Percentiles rank a stretch among this genome's conserved stretches.
Evolutionary conservation across 2,797 vertebrate species (phyloP).

Genomic region (Micrastur ruficollis): DNA sequence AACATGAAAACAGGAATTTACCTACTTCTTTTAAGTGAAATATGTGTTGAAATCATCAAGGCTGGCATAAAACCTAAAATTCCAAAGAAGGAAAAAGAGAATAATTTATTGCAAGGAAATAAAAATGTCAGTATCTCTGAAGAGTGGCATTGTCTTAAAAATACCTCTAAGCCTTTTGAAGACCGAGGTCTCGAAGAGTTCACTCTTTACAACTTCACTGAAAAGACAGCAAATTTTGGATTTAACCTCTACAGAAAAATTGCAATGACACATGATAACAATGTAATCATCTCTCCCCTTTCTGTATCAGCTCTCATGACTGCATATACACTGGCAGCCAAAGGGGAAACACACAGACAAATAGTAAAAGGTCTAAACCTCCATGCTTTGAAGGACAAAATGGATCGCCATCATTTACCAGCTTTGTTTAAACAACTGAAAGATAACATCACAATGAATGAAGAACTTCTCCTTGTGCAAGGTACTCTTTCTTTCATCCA

Average conservation of each 20-base stretch:
- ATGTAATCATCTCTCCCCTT: slow-evolving; percentile 88
- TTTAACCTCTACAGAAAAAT: slow-evolving; percentile 89
- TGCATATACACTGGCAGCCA: slow-evolving; percentile 78
- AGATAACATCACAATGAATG: slow-evolving; percentile 78
- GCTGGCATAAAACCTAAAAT: neutral
- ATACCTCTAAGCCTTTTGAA: neutral
- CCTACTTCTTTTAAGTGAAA: slow-evolving; percentile 40
- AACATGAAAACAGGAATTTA: slow-evolving; percentile 61
- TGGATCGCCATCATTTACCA: slow-evolving; percentile 72
- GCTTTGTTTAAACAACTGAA: slow-evolving; percentile 81
- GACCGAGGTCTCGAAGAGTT: neutral
- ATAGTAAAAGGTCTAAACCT: slow-evolving; percentile 80
- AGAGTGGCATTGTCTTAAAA: neutral
- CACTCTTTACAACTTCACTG: slow-evolving; percentile 72
- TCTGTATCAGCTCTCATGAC: slow-evolving; percentile 82
- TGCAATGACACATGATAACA: slow-evolving; percentile 83
- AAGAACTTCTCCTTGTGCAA: slow-evolving; percentile 77
- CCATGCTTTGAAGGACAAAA: slow-evolving; percentile 58
- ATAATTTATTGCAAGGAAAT: neutral
- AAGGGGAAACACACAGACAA: slow-evolving; percentile 77
- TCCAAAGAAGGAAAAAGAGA: neutral
- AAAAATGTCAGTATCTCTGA: neutral
- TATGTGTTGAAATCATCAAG: neutral
- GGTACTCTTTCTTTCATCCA: slow-evolving; percentile 81
- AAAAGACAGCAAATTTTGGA: slow-evolving; percentile 85